Base-by-base conservation (phyloP, 2,113 vertebrate genomes). In the Cebidichthys violaceus region DNA sequence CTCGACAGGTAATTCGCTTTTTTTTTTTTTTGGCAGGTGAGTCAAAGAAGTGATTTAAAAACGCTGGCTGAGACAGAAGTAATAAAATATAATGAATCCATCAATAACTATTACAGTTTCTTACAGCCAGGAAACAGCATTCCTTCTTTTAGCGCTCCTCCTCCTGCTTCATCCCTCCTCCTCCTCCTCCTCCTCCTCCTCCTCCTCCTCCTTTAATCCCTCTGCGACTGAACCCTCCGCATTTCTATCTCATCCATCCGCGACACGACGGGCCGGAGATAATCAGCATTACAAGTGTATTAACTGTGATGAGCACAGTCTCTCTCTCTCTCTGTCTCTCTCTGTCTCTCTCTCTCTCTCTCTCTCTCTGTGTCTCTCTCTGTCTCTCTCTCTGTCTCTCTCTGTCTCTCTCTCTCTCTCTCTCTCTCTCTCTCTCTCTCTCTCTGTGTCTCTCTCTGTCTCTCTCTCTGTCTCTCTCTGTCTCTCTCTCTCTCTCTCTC, bases 281-380 rank as follows among this genome's bases (percentile, higher is more conserved):
- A 77, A 91, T 89, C 84, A 73, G 62, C 81, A 86, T 89, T 84
- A 86, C 81, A 82, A 71, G 71, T 84, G 73, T 70, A 85, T 91
- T 82, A 89, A 75, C 71, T 75, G 85, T 73, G 82, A 74, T 62
- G 82, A 84, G 77, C 70, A n/a, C n/a, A 35, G 33, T 5, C 33
- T 35, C 33, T 35, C 43, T 77, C 54, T 71, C 64, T 39, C 35
- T 37, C 70, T 33, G 33, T 24, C 22, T 1, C 20, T 22, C 72
- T 45, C 61, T 59, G 41, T 8, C 64, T 20, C 9, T 45, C 62
- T 70, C 39, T n/a, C 43, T 9, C 13, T 67, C 62, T 45, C 18
- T 69, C 43, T 69, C 68, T 60, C 54, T 60, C 68, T 78, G n/a
- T n/a, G n/a, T 29, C 37, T 33, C 14, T 57, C 64, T 70, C 33